Evolutionary conservation across 2,888 invertebrate species (phyloP), one percentile per base, ranked within the genome.

Genomic region (Drosophila cracens): DNA sequence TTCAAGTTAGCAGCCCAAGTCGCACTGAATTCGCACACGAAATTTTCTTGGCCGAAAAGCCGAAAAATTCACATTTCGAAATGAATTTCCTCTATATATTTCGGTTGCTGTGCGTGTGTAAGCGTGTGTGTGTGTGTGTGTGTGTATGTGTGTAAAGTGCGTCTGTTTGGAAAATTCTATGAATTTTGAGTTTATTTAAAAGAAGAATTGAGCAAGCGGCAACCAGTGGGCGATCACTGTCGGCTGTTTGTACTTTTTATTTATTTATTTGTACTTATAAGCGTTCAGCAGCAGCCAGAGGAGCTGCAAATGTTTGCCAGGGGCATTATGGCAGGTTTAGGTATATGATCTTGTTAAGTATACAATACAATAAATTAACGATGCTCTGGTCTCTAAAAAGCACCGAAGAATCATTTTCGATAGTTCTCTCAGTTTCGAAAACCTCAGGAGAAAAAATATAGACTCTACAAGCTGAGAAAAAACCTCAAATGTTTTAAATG

Each of bases 1-100:
- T 92, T 92, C 93, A 91, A 93, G 92, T 92, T 91, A 92, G 93
- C 91, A 93, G 93, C 92, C 93, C 92, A 92, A 93, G 92, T 93
- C 92, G 93, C 93, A 92, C 92, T 92, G 92, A 93, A 90, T 91
- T 92, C 89, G 92, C 93, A 90, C 82, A 85, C 82, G 82, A 89
- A 70, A 83, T 66, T 83, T 88, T 70, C 87, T 80, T 79, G 74
- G 79, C 68, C 76, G 81, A 89, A 91, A 79, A 89, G 76, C 83
- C 76, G 83, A 89, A 87, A 87, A 72, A 71, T 75, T 63, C 81
- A 85, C 82, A 81, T 90, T 87, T 90, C 90, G 90, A 90, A 90
- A 82, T 75, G 43, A 68, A 66, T 78, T 74, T 76, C 63, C 69
- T 72, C 62, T 59, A 75, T 52, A 66, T 69, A 66, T 69, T 71